A percentile compares a stretch with the other conserved stretches of the same genome.
Evolutionary conservation across 2,888 invertebrate genomes (phyloP).

Genomic region (Drosophila incognita): DNA sequence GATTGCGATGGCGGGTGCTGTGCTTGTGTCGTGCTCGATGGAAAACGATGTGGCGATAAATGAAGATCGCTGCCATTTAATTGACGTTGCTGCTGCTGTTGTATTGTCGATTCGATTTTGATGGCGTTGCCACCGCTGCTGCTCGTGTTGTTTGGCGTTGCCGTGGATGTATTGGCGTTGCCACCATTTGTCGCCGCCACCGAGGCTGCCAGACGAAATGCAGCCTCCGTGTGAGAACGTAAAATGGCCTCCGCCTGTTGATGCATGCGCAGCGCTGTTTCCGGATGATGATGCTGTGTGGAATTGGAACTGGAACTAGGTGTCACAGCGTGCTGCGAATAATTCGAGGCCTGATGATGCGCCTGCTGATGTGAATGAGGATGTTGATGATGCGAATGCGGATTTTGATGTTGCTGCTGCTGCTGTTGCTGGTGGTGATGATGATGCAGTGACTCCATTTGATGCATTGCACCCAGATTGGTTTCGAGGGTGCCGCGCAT

Average conservation of each 20-base stretch:
- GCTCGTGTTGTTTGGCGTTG: conserved; percentile 10
- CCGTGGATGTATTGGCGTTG: conserved; percentile 15
- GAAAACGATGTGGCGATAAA: conserved; percentile 83
- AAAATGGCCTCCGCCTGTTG: conserved; percentile 88
- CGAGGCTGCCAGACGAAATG: conserved; percentile 89
- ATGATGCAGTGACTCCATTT: conserved; percentile 63
- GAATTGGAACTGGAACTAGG: neutral
- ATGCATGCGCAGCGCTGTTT: conserved; percentile 88
- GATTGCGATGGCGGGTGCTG: conserved; percentile 86
- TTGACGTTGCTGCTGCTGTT: conserved; percentile 55
- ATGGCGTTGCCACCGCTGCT: conserved; percentile 50
- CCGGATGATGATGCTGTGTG: conserved; percentile 64
- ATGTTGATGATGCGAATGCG: conserved; percentile 83
- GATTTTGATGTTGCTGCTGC: conserved; percentile 62
- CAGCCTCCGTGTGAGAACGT: conserved; percentile 94
- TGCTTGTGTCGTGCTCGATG: conserved; percentile 4
- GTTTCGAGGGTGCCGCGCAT: conserved; percentile 85
- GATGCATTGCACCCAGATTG: conserved; percentile 58
- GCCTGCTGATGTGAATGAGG: conserved; percentile 89
- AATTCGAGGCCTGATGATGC: conserved; percentile 50
- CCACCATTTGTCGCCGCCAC: conserved; percentile 42
- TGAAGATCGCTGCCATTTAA: conserved; percentile 30
- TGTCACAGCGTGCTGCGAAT: conserved; percentile 4
- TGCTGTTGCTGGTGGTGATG: conserved; percentile 56
- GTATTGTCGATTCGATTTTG: conserved; percentile 21